phyloP scores from a whole-genome alignment of 2,888 invertebrate genomes.

The Lamellibrachia satsuma region DNA sequence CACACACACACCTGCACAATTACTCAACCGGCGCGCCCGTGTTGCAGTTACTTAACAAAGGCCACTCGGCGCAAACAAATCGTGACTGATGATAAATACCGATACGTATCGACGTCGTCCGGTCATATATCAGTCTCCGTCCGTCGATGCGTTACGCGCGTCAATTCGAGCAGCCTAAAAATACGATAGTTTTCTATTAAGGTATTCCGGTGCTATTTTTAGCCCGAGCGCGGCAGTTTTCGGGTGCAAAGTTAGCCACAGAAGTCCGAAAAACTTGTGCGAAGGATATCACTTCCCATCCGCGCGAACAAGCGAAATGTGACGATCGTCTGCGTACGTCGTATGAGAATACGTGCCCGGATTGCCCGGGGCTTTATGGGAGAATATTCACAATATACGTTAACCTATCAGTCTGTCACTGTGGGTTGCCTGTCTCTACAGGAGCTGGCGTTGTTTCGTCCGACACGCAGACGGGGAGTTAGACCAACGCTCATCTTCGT shows the following conservation, averaged over 20 bases:
- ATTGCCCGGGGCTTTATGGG: too few species aligned
- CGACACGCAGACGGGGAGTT: background rate
- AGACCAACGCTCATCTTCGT: background rate
- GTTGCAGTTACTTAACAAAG: background rate
- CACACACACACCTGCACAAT: background rate
- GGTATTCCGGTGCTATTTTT: background rate
- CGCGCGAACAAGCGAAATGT: too few species aligned
- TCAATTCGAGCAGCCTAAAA: background rate
- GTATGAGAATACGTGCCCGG: too few species aligned
- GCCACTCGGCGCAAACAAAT: background rate
- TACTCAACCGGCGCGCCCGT: background rate
- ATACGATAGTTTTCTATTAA: background rate
- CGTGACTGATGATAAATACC: background rate
- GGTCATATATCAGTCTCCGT: background rate
- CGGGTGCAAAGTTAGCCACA: background rate
- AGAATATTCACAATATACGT: too few species aligned
- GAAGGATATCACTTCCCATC: too few species aligned
- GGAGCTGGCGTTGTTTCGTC: background rate
- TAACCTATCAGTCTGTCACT: too few species aligned
- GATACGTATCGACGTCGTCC: background rate
- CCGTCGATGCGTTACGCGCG: background rate
- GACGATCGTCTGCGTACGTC: too few species aligned
- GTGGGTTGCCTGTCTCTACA: too few species aligned
- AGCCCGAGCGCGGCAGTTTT: background rate
- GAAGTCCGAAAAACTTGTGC: background rate